These are phyloP conservation scores for Zaprionus lineosus DNA, from an alignment of 2,888 invertebrate genomes.

Conservation along the genomic window DNA sequence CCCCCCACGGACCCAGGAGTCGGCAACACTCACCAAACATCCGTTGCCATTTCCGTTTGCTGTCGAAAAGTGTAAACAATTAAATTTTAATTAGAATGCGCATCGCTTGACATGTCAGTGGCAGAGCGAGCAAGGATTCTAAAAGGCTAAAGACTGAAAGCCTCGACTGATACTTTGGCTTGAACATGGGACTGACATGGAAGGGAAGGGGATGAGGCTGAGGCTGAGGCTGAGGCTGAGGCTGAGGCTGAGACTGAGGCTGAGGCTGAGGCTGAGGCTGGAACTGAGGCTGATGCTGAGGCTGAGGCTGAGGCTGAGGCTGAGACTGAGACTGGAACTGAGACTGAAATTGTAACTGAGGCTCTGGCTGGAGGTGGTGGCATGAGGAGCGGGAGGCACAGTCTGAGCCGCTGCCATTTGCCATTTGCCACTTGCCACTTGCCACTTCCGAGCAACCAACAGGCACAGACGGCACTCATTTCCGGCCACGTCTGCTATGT, in stretches of 20 bases:
- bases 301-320: not conserved
- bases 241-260: not conserved
- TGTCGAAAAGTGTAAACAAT: conserved; percentile 74
- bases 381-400: not conserved
- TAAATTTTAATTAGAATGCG: conserved; percentile 76
- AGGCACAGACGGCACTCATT: conserved; percentile 42
- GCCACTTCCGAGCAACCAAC: conserved; percentile 30
- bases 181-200: too few relatives aligned
- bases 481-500: conserved; percentile 52
- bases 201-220: not conserved
- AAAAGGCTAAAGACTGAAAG: conserved; percentile 13
- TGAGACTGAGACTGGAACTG: not conserved
- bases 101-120: conserved; percentile 56
- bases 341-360: not conserved
- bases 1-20: not conserved
- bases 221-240: not conserved
- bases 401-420: conserved; percentile 8
- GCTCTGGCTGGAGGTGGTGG: not conserved
- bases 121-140: not conserved
- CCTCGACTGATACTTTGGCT: too few relatives aligned
- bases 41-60: conserved; percentile 56
- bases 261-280: not conserved
- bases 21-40: not conserved
- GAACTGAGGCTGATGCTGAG: not conserved
- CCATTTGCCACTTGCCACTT: conserved; percentile 22